Evolutionary conservation across 1,140 invertebrate genomes (phyloP), one percentile per base, ranked within the genome.

Genomic region (Sarcophaga bullata): DNA sequence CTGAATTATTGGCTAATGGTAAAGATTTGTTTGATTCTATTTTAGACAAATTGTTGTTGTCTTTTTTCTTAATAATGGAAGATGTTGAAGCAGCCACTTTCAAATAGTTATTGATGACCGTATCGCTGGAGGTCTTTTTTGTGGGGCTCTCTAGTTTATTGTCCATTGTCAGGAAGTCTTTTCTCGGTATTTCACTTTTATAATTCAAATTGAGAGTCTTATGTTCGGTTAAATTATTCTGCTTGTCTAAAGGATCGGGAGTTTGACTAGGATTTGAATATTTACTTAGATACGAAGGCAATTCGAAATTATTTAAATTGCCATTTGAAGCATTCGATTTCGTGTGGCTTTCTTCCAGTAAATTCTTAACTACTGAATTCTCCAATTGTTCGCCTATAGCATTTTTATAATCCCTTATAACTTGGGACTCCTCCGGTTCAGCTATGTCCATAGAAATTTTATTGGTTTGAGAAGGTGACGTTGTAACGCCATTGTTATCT

Each of bases 91-190:
- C 85, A 73, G 58, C 84, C 80, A 48, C 84, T 73, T 87, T 90
- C 6, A 90, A 80, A 76, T 90, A 90, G 54, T 90, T 90, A 73
- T 84, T 90, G 1, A 90, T 90, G 4, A 90, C 89, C 0, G 87
- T 62, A 10, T 89, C 88, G 7, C 80, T 84, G 2, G 81, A 62
- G 10, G 6, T 50, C 46, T 82, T 80, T 11, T 46, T 52, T n/a
- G 72, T 81, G 11, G 48, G 73, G 62, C 25, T 75, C 9, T 81
- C 80, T 13, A 84, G 81, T 68, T 82, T 80, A 52, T 82, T 82
- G 6, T 82, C 80, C 48, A 50, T 82, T 15, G 82, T 80, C 19
- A 81, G n/a, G 47, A 81, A 48, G 15, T 81, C 73, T 37, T 73
- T 54, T 54, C 80, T 76, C 10, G 58, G n/a, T 19, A 50, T 68